Percentiles rank a stretch among this genome's conserved stretches.
phyloP scores from a whole-genome alignment of 2,888 invertebrate species.

The Trileptium ribeirensis region DNA sequence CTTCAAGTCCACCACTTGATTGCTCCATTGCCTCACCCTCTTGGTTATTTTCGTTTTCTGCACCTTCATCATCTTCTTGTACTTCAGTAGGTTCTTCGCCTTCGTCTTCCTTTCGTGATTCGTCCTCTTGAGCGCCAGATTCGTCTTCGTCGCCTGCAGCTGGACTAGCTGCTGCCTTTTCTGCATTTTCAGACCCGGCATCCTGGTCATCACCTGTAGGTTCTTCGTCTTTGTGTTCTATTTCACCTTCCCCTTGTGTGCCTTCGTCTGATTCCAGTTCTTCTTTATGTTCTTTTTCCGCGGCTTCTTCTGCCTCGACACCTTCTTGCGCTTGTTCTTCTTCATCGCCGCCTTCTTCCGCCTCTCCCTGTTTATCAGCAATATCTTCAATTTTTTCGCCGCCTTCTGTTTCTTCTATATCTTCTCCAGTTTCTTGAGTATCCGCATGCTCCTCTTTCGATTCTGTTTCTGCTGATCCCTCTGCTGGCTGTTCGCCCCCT shows the following conservation, averaged over 20 bases:
- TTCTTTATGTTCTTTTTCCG: too few species aligned
- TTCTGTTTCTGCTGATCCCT: background rate
- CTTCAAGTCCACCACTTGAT: too few species aligned
- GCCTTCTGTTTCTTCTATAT: background rate
- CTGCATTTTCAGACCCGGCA: too few species aligned
- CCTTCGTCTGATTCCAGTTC: background rate
- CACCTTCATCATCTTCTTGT: slow-evolving; percentile 1
- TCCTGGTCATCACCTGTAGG: background rate
- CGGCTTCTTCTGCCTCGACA: too few species aligned
- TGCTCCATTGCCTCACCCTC: too few species aligned
- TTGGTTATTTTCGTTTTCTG: too few species aligned
- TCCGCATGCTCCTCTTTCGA: background rate
- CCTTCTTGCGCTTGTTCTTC: background rate
- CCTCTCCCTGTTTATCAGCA: background rate
- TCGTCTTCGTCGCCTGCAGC: too few species aligned
- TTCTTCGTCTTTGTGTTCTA: background rate
- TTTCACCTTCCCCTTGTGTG: too few species aligned
- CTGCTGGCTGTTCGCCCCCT: background rate
- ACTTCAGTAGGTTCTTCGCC: background rate
- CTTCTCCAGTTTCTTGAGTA: background rate
- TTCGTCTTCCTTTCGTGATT: background rate
- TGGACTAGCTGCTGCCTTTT: too few species aligned
- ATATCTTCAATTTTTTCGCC: background rate
- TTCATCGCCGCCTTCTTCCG: background rate
- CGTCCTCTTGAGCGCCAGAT: too few species aligned